phyloP scores from a whole-genome alignment of 2,113 vertebrate genomes.

The Jaculus jaculus region DNA sequence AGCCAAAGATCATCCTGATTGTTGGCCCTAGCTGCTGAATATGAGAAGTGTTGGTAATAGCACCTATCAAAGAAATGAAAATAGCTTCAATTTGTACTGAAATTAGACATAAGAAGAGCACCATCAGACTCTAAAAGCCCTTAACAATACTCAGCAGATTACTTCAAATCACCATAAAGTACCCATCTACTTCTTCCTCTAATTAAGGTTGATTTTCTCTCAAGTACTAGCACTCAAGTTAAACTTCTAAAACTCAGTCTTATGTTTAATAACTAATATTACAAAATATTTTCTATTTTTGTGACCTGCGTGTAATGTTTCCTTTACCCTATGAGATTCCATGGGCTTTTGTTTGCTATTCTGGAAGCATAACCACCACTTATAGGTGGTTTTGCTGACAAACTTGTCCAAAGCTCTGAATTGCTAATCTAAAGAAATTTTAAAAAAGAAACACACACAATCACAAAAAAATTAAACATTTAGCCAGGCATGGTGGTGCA shows the following conservation, averaged over 20 bases:
- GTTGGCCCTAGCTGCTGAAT: slow-evolving; percentile 3
- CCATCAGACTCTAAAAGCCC: slow-evolving; percentile 56
- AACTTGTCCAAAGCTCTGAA: slow-evolving; percentile 30
- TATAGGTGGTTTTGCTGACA: slow-evolving; percentile 42
- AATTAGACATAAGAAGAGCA: slow-evolving; percentile 59
- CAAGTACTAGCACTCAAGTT: slow-evolving; percentile 57
- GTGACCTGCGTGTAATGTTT: slow-evolving; percentile 38
- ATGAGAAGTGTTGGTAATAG: slow-evolving; percentile 13
- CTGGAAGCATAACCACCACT: slow-evolving; percentile 33
- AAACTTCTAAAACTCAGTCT: slow-evolving; percentile 53
- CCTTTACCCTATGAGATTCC: slow-evolving; percentile 45
- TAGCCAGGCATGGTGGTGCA: too few relatives aligned
- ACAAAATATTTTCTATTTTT: slow-evolving; percentile 61
- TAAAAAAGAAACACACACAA: neutral
- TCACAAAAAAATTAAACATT: slow-evolving; percentile 50
- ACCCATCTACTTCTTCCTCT: slow-evolving; percentile 38
- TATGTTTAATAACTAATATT: slow-evolving; percentile 53
- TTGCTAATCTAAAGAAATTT: slow-evolving; percentile 53
- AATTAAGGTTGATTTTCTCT: slow-evolving; percentile 58
- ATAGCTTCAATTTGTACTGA: slow-evolving; percentile 46
- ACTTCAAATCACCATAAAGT: slow-evolving; percentile 58
- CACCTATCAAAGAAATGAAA: slow-evolving; percentile 53
- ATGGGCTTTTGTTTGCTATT: slow-evolving; percentile 31
- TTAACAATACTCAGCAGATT: slow-evolving; percentile 60
- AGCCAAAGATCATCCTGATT: slow-evolving; percentile 28